phyloP scores from a whole-genome alignment of 1,140 invertebrate species.

The Venustaconcha ellipsiformis region DNA sequence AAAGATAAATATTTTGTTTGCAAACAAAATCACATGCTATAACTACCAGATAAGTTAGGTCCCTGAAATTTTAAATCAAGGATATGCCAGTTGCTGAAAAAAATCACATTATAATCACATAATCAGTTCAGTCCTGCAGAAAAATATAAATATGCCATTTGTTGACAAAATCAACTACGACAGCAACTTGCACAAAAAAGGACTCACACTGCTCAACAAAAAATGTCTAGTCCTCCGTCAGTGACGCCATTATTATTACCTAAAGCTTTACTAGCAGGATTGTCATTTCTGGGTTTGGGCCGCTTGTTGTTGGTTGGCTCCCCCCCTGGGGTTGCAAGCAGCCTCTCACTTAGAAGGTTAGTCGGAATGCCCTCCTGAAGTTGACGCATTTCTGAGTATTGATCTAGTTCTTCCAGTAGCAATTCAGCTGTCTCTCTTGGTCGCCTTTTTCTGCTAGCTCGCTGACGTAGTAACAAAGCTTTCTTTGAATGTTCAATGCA shows the following conservation, averaged over 20 bases:
- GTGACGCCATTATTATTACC: slow-evolving; percentile 32
- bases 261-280: slow-evolving; percentile 52
- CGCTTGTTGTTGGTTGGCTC: slow-evolving; percentile 20
- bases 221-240: too few relatives aligned
- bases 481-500: slow-evolving; percentile 77
- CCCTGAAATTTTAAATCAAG: too few relatives aligned
- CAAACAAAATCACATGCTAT: too few relatives aligned
- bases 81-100: too few relatives aligned
- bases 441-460: slow-evolving; percentile 72
- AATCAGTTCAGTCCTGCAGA: too few relatives aligned
- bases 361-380: too few relatives aligned
- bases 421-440: slow-evolving; percentile 75
- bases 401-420: slow-evolving; percentile 69
- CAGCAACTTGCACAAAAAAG: too few relatives aligned
- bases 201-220: background rate
- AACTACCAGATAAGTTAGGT: too few relatives aligned
- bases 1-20: too few relatives aligned
- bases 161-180: too few relatives aligned
- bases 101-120: too few relatives aligned
- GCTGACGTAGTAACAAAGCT: slow-evolving; percentile 73
- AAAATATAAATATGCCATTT: too few relatives aligned
- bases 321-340: slow-evolving; percentile 5
- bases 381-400: slow-evolving; percentile 20
- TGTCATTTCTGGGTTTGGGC: slow-evolving; percentile 22
- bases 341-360: slow-evolving; percentile 3